Base-by-base conservation (phyloP, 1,140 invertebrate species). In the Drosophila subpulchrella region DNA sequence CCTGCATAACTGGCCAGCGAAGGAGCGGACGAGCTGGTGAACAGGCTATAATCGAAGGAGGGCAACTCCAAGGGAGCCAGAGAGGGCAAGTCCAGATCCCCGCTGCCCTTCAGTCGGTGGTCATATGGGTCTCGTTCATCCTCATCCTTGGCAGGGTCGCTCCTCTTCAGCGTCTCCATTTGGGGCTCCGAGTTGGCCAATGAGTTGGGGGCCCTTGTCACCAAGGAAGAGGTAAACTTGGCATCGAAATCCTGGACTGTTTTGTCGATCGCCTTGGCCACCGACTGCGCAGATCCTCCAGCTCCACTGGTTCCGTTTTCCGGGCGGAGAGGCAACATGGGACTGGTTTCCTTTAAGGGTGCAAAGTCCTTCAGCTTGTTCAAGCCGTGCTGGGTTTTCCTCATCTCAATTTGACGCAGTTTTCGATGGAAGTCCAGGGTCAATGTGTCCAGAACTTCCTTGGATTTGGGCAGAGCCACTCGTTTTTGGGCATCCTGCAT, bases 241-340 rank as follows among this genome's bases (percentile, higher is more conserved):
- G 75, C 88, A 71, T 92, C 91, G 24, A 92, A 92, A 13, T 92
- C 88, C 57, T 91, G 78, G 1, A 92, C 88, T 32, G 90, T 91
- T 42, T 89, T 91, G 42, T 91, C 90, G 15, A 91, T 91, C 4
- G 90, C 91, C 46, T 91, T 91, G 39, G 90, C 86, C 39, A 91
- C 81, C 1, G 90, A 91, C 24, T 90, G 90, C 0, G 86, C 86
- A 0, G 83, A 91, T 1, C 57, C 76, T 5, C 38, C 70, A 7
- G 36, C 32, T 5, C 58, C 58, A 27, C 57, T 73, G 2, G 46
- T 61, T 44, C 72, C 81, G 10, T 72, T 70, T 17, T 91, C 89
- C 7, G 74, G 73, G 0, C 88, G 65, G 6, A 91, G 41, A 7
- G 85, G 85, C 20, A 90, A 20, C 79, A 83, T 78, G 8, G 76